Evolutionary conservation across 2,797 vertebrate species (phyloP).

Genomic region (Gadopsis marmoratus): DNA sequence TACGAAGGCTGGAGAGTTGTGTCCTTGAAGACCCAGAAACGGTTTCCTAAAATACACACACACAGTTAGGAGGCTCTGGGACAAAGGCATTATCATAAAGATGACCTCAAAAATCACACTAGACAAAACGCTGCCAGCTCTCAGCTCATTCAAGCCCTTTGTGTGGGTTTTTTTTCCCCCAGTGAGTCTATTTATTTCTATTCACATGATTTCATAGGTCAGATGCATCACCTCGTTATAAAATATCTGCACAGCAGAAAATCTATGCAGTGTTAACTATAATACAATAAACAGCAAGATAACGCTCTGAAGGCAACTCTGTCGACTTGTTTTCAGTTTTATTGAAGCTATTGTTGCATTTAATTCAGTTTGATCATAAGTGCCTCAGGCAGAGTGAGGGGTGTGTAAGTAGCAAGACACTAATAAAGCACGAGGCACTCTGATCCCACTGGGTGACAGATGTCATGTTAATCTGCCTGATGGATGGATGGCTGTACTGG

Average conservation of each 20-base stretch:
- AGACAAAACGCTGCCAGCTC: constrained; percentile 5
- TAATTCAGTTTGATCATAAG: constrained; percentile 74
- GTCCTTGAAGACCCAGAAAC: constrained; percentile 99
- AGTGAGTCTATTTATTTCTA: constrained; percentile 18
- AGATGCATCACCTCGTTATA: constrained; percentile 45
- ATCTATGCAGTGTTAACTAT: constrained; percentile 54
- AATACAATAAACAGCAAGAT: constrained; percentile 48
- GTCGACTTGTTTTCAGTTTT: constrained; percentile 59
- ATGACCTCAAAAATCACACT: constrained; percentile 39
- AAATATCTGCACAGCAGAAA: constrained; percentile 46
- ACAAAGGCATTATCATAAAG: constrained; percentile 48
- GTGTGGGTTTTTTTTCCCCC: not conserved
- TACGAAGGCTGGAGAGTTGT: constrained; percentile 96
- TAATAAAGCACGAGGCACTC: constrained; percentile 75
- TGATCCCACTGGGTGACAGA: constrained; percentile 80
- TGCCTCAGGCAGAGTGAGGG: constrained; percentile 56
- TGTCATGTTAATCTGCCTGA: constrained; percentile 83
- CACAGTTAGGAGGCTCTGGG: constrained; percentile 35
- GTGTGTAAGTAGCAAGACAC: constrained; percentile 59
- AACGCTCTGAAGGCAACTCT: constrained; percentile 52
- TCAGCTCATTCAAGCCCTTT: constrained; percentile 28
- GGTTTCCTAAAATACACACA: constrained; percentile 88
- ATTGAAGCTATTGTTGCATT: constrained; percentile 69
- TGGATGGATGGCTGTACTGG: constrained; percentile 62
- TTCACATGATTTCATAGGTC: constrained; percentile 55